A percentile compares a stretch with the other conserved stretches of the same genome.
phyloP scores from a whole-genome alignment of 1,140 invertebrate genomes.

The Trichomalopsis sarcophagae region DNA sequence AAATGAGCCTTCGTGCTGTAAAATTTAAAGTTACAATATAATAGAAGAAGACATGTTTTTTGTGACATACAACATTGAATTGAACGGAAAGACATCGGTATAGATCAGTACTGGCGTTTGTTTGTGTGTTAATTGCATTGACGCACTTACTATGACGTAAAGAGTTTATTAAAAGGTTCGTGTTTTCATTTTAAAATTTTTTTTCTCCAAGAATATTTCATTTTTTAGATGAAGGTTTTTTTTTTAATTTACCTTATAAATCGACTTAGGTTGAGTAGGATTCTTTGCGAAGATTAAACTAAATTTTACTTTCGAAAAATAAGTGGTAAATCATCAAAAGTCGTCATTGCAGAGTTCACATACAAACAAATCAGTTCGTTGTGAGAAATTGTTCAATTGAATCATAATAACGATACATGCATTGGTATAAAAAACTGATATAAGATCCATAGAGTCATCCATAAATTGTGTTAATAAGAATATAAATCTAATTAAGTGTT shows the following conservation, averaged over 20 bases:
- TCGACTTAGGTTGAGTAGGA: too few relatives aligned
- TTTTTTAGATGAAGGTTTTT: not conserved
- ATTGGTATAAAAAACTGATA: not conserved
- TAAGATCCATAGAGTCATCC: too few relatives aligned
- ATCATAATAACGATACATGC: not conserved
- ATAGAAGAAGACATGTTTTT: slow-evolving; percentile 10
- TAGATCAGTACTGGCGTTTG: not conserved
- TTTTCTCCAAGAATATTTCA: not conserved
- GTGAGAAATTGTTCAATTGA: not conserved
- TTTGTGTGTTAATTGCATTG: not conserved
- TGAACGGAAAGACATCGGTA: slow-evolving; percentile 12
- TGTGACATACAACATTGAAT: slow-evolving; percentile 31
- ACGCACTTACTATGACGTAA: slow-evolving; percentile 10
- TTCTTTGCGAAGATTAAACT: too few relatives aligned
- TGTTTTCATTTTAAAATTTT: not conserved
- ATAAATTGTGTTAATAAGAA: too few relatives aligned
- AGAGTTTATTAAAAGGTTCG: not conserved
- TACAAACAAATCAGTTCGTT: not conserved
- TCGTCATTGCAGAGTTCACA: not conserved
- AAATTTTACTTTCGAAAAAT: too few relatives aligned
- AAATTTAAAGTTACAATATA: slow-evolving; percentile 5
- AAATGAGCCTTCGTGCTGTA: not conserved
- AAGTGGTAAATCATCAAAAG: too few relatives aligned
- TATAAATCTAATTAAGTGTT: too few relatives aligned
- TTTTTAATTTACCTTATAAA: not conserved